phyloP scores from a whole-genome alignment of 2,797 vertebrate genomes.

The Podarcis siculus region DNA sequence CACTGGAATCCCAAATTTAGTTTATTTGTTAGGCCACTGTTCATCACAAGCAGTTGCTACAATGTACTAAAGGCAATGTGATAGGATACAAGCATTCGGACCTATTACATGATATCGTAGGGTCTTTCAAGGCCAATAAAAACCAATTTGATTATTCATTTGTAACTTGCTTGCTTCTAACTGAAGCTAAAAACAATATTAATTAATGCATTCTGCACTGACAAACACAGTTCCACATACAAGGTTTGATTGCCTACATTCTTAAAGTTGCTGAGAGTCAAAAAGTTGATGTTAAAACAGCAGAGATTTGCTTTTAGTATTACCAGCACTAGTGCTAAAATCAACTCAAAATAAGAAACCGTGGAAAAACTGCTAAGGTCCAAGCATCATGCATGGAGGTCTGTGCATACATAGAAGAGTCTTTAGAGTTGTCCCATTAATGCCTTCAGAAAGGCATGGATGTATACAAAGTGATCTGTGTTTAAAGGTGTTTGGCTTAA shows the following conservation, averaged over 20 bases:
- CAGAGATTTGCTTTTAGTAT: background rate
- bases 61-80: background rate
- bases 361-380: background rate
- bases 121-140: constrained; percentile 1
- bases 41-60: background rate
- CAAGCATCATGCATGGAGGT: background rate
- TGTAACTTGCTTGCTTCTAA: background rate
- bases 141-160: background rate
- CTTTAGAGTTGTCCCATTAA: background rate
- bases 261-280: background rate
- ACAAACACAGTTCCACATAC: background rate
- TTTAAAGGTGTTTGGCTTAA: constrained; percentile 36
- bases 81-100: background rate
- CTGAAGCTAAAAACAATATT: background rate
- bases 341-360: constrained; percentile 1
- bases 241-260: constrained; percentile 4
- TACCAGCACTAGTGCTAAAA: background rate
- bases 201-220: constrained; percentile 7
- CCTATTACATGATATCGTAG: background rate
- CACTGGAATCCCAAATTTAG: constrained; percentile 21
- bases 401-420: background rate
- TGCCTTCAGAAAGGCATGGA: too few species aligned
- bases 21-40: background rate
- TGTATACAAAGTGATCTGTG: background rate
- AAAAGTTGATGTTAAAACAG: background rate